Percentiles rank a stretch among this genome's conserved stretches.
Evolutionary conservation across 2,888 invertebrate species (phyloP).

Genomic region (Gerris lacustris): DNA sequence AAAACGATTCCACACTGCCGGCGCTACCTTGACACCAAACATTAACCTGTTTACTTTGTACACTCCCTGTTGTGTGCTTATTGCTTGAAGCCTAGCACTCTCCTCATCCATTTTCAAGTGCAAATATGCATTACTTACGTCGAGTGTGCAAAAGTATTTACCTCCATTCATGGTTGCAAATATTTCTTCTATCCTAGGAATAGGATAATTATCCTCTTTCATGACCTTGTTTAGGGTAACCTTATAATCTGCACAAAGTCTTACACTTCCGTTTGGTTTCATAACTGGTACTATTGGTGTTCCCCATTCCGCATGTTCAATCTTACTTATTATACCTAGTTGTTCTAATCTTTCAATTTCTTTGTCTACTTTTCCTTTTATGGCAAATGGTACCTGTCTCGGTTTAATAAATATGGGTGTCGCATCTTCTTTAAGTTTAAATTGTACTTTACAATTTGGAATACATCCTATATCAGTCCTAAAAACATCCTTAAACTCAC

Average conservation of each 20-base stretch:
- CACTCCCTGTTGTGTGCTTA: conserved; percentile 30
- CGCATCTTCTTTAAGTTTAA: background rate
- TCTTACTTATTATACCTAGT: conserved; percentile 16
- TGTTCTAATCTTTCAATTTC: conserved; percentile 17
- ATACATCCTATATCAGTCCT: conserved; percentile 10
- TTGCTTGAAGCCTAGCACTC: conserved; percentile 18
- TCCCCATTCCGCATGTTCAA: conserved; percentile 19
- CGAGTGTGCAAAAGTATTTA: conserved; percentile 18
- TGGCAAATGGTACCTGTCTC: conserved; percentile 11
- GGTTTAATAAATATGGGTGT: conserved; percentile 19
- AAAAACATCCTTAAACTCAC: conserved; percentile 22
- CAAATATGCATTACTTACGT: conserved; percentile 19
- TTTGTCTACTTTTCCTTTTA: conserved; percentile 14
- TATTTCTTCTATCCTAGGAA: conserved; percentile 20
- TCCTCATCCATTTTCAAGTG: conserved; percentile 17
- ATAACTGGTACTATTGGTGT: conserved; percentile 21
- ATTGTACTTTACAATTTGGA: conserved; percentile 11
- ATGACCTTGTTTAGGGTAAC: conserved; percentile 19
- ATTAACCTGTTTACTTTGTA: conserved; percentile 33
- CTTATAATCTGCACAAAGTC: conserved; percentile 22
- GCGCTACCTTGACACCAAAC: conserved; percentile 28
- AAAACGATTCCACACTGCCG: conserved; percentile 30
- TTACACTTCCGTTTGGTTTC: conserved; percentile 18
- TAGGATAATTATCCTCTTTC: conserved; percentile 11
- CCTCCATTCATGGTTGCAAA: conserved; percentile 18